These are phyloP conservation scores for Drosophila orena DNA, from an alignment of 1,140 invertebrate genomes.

Conservation along the genomic window DNA sequence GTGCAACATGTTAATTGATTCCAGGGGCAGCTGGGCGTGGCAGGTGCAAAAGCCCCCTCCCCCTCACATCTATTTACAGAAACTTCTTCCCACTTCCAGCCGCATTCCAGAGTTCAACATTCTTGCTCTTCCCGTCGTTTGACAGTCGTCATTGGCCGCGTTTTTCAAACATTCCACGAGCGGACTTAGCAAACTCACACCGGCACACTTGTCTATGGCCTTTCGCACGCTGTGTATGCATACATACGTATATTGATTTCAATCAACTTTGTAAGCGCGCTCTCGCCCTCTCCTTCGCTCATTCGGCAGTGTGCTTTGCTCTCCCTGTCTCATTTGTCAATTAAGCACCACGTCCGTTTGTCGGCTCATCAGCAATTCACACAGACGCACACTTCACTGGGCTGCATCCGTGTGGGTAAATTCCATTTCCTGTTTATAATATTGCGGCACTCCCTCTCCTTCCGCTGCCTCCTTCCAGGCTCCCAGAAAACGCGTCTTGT, in stretches of 20 bases:
- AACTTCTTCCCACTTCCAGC: slow-evolving; percentile 34
- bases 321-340: slow-evolving; percentile 66
- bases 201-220: slow-evolving; percentile 56
- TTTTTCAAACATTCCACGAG: slow-evolving; percentile 78
- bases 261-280: slow-evolving; percentile 69
- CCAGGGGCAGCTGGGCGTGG: slow-evolving; percentile 30
- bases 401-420: slow-evolving; percentile 66
- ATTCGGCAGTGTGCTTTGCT: neutral
- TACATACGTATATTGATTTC: slow-evolving; percentile 56
- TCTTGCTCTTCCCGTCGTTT: slow-evolving; percentile 55
- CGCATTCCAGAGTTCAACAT: slow-evolving; percentile 77
- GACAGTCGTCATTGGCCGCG: slow-evolving; percentile 76
- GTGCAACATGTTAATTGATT: slow-evolving; percentile 28
- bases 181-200: slow-evolving; percentile 44
- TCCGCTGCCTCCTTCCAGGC: slow-evolving; percentile 11
- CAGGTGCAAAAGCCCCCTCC: slow-evolving; percentile 57
- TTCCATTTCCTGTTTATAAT: slow-evolving; percentile 83
- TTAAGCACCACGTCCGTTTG: slow-evolving; percentile 76
- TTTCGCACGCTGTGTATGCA: slow-evolving; percentile 49
- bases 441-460: slow-evolving; percentile 48
- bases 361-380: slow-evolving; percentile 71
- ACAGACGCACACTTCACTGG: neutral
- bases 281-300: slow-evolving; percentile 32
- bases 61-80: neutral
- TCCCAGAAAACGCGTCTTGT: slow-evolving; percentile 39